Evolutionary conservation across 1,140 invertebrate species (phyloP), one percentile per base, ranked within the genome.

Genomic region (Pogonomyrmex barbatus): DNA sequence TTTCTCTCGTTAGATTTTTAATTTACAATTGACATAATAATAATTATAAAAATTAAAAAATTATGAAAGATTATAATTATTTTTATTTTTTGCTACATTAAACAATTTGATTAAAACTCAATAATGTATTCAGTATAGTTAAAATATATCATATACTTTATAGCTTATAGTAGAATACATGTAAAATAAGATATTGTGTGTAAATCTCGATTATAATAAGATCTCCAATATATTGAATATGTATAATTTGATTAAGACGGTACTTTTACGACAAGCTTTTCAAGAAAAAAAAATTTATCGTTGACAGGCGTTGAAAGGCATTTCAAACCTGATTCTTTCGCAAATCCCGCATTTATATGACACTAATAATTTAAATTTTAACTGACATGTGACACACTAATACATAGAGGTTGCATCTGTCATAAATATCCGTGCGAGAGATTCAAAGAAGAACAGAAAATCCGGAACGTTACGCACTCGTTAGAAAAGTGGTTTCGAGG

Each of bases 401-500:
- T 52, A 60, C n/a, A 10, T 17, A 30, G 4, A 54, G 33, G 12
- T 50, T 54, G 56, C 24, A 39, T 4, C 4, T 58, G 10, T 42
- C 52, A 24, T 62, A 65, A 33, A 30, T 73, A 54, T 12, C 17
- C 12, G 24, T 62, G 75, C 17, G 6, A 56, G 8, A 75, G 5
- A 36, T 2, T 2, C 2, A 47, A 10, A 47, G 8, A 42, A 47
- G 8, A 47, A 85, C 10, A 50, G 17, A 82, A 14, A 52, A 33
- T 76, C 17, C 10, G n/a, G 14, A 77, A n/a, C 30, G 24, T 24
- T 5, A 56, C 14, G 71, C 63, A 45, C 17, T 9, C 24, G 62
- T 73, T 84, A 62, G 58, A 82, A 85, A 62, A 5, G n/a, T 30
- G 14, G 17, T 50, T 42, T 63, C 68, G n/a, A 30, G 47, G 45